Evolutionary conservation across 2,797 vertebrate genomes (phyloP), one percentile per base, ranked within the genome.

Genomic region (Clamator glandarius): DNA sequence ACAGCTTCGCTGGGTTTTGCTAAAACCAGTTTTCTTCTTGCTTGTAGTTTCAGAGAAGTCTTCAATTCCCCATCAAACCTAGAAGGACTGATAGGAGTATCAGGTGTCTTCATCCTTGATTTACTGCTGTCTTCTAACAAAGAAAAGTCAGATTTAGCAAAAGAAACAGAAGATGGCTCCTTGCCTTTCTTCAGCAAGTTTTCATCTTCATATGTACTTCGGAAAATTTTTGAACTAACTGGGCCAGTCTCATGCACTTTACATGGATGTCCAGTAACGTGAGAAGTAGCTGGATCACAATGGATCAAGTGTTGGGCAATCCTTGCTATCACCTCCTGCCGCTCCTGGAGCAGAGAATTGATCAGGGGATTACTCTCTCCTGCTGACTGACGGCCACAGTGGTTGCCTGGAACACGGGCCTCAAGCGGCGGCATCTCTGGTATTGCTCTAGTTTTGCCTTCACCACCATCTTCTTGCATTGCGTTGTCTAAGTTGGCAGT

Each of bases 321-420:
- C 95, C 99, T 98, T 84, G 99, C 99, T 29, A 99, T 99, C 59
- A 99, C 98, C 82, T 99, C 99, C 96, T 99, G 99, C 78, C 99
- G 97, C 96, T 99, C 99, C 96, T 99, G 99, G 87, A 99, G 98
- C 96, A 99, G 97, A 29, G 98, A 99, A 69, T 98, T 98, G 23
- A 99, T 99, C 92, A 99, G 96, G 51, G 99, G 98, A 95, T 99
- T 99, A 2, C 98, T 97, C 96, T 99, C 99, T 13, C 97, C 97
- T 33, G 96, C 67, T 0, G 92, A 18, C 11, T 97, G 97, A 52
- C 95, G 98, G 41, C 98, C 97, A 67, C 98, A 97, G 23, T 90
- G 97, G 88, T 94, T 98, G 62, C 97, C 97, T 33, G 98, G 93
- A 36, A 80, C 50, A 24, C 54, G 95, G 9, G 97, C 87, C 51